Evolutionary conservation across 2,113 vertebrate species (phyloP).

Genomic region (Pelvicachromis taeniatus): DNA sequence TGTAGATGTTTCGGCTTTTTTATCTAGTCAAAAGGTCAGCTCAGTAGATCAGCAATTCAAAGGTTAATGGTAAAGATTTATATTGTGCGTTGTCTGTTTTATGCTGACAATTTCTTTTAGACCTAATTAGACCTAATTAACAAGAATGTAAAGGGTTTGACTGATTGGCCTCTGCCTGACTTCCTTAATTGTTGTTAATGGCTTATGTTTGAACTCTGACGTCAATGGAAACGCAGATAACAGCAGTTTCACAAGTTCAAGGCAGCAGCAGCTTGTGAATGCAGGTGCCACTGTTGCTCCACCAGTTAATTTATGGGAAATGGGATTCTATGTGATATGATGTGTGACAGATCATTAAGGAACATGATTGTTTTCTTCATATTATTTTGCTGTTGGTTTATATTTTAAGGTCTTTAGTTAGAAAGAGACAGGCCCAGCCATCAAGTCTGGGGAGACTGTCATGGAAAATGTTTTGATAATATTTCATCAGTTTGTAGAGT

Average conservation of each 20-base stretch:
- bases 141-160: background rate
- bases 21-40: background rate
- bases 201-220: background rate
- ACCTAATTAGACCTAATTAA: accelerated
- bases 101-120: background rate
- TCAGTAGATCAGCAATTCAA: background rate
- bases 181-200: background rate
- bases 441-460: background rate
- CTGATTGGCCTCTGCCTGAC: background rate
- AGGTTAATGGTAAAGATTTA: background rate
- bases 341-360: background rate
- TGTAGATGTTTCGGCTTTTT: background rate
- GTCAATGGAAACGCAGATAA: background rate
- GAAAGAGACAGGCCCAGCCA: background rate
- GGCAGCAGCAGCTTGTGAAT: background rate
- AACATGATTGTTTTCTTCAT: background rate
- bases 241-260: background rate
- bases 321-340: background rate
- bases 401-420: background rate
- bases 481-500: background rate
- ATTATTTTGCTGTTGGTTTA: accelerated
- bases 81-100: background rate
- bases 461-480: background rate
- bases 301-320: background rate
- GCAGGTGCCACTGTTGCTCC: background rate